phyloP scores from a whole-genome alignment of 2,113 vertebrate species.

The Oreamnos americanus region DNA sequence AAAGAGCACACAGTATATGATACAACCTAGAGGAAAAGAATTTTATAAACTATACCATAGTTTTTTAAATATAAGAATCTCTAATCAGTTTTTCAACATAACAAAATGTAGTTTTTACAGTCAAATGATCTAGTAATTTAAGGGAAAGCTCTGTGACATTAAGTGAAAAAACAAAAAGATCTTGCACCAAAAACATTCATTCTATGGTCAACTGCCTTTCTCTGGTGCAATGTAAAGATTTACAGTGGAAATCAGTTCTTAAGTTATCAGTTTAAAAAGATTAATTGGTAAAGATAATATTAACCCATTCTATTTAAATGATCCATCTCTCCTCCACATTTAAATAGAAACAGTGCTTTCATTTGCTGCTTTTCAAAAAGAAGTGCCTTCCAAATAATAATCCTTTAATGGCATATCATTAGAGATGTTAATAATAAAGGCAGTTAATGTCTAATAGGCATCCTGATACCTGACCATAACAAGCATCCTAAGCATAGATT shows the following conservation, averaged over 20 bases:
- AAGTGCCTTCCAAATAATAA: constrained; percentile 44
- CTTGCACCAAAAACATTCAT: constrained; percentile 47
- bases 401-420: constrained; percentile 15
- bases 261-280: constrained; percentile 30
- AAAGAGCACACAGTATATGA: background rate
- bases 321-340: background rate
- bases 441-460: background rate
- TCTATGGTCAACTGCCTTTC: constrained; percentile 52
- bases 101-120: background rate
- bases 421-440: constrained; percentile 14
- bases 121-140: background rate
- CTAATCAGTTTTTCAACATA: background rate
- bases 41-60: constrained; percentile 1
- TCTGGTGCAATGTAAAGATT: background rate
- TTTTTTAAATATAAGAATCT: background rate
- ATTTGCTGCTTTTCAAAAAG: constrained; percentile 48
- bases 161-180: constrained; percentile 23
- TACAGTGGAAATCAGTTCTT: constrained; percentile 5
- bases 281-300: constrained; percentile 2
- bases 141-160: background rate
- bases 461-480: background rate
- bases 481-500: background rate
- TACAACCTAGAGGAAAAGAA: constrained; percentile 2
- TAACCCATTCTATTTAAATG: background rate
- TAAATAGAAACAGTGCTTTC: constrained; percentile 30